Percentiles rank a stretch among this genome's conserved stretches.
phyloP scores from a whole-genome alignment of 1,140 invertebrate species.

The Solen grandis region DNA sequence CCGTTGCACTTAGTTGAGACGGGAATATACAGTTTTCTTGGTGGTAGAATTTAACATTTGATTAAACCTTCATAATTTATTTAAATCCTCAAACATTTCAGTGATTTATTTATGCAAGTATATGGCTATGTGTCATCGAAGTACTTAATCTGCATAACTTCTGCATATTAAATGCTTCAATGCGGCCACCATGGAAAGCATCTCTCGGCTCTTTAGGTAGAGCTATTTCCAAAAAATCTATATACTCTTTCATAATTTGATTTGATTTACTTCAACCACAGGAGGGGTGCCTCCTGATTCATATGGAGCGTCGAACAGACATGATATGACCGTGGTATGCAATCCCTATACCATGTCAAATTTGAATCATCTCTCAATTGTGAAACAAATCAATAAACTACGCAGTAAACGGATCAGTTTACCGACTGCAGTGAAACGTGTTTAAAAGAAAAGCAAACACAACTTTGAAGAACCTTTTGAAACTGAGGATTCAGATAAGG shows the following conservation, averaged over 20 bases:
- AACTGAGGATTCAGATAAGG: too few relatives aligned
- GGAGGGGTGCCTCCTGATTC: too few relatives aligned
- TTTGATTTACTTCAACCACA: too few relatives aligned
- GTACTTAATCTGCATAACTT: constrained; percentile 77
- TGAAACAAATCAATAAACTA: background rate
- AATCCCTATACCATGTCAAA: too few relatives aligned
- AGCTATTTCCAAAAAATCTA: constrained; percentile 19
- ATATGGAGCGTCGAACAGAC: too few relatives aligned
- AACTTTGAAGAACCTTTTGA: background rate
- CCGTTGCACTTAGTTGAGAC: too few relatives aligned
- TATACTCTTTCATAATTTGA: constrained; percentile 1
- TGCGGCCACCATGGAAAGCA: constrained; percentile 77
- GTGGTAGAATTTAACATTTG: too few relatives aligned
- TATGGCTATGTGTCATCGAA: constrained; percentile 74
- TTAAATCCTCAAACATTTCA: constrained; percentile 11
- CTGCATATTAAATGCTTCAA: constrained; percentile 68
- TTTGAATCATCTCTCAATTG: background rate
- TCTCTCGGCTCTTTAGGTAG: constrained; percentile 60
- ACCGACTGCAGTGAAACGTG: background rate
- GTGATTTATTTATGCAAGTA: background rate
- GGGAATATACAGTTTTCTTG: too few relatives aligned
- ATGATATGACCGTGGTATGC: too few relatives aligned
- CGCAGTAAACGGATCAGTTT: background rate
- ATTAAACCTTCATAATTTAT: background rate
- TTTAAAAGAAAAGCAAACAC: background rate